Conservation (phyloP, 2,888 invertebrate species). For the Chaetogeoica ovagalla region DNA sequence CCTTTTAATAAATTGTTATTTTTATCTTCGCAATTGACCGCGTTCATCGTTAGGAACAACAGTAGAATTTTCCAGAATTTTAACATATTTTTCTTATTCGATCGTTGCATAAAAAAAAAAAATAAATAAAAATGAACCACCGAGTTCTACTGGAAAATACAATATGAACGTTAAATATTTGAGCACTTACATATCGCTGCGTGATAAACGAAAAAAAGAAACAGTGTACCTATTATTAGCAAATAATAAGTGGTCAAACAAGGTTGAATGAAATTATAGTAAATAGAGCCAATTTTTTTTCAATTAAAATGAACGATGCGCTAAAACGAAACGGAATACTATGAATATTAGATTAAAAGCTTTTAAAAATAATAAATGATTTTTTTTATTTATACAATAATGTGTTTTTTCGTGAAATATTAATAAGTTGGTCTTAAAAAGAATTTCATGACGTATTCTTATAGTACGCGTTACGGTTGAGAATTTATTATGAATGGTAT, state of each 20-base stretch:
- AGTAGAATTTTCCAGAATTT: neutral
- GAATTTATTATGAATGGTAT: too few species aligned
- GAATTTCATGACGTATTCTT: too few species aligned
- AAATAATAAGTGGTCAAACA: too few species aligned
- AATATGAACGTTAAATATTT: neutral
- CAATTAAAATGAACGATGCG: too few species aligned
- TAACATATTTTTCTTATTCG: neutral
- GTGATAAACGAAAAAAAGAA: neutral
- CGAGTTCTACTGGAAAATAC: neutral
- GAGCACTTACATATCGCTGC: neutral
- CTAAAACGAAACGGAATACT: conserved; percentile 5
- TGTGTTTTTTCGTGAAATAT: too few species aligned
- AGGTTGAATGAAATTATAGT: neutral
- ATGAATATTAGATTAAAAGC: neutral
- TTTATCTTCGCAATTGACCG: neutral
- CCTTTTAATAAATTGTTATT: neutral
- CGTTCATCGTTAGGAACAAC: neutral
- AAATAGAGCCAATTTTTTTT: neutral
- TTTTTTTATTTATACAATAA: too few species aligned
- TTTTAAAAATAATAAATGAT: neutral
- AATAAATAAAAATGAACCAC: neutral
- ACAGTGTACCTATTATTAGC: too few species aligned
- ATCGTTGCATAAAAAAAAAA: too few species aligned
- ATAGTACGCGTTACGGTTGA: too few species aligned
- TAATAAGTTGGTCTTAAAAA: too few species aligned